Percentiles rank a stretch among this genome's conserved stretches.
These are phyloP conservation scores for Prietella phreatophila DNA, from an alignment of 2,113 vertebrate genomes.

Conservation along the genomic window DNA sequence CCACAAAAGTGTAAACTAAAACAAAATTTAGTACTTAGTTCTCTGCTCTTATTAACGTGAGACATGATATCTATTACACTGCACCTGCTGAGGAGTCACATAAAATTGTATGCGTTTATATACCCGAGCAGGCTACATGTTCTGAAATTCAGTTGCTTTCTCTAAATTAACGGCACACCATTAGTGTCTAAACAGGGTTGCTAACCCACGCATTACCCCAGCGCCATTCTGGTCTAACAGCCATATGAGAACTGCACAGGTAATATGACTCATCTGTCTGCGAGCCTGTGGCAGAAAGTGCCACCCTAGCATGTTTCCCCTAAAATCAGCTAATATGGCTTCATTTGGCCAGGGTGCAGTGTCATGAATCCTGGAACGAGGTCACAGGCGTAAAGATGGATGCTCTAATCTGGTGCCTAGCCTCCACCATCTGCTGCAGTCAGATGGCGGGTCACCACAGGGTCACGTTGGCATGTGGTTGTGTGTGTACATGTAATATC, in stretches of 20 bases:
- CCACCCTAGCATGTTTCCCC: constrained; percentile 25
- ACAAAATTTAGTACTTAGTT: neutral
- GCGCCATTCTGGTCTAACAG: constrained; percentile 25
- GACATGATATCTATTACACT: neutral
- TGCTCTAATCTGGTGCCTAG: constrained; percentile 49
- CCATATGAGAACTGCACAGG: neutral
- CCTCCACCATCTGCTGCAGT: constrained; percentile 52
- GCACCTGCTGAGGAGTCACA: neutral
- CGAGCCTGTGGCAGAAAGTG: constrained; percentile 10
- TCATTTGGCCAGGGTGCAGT: constrained; percentile 37
- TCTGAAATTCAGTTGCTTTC: constrained; percentile 29
- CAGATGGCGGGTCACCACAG: constrained; percentile 49
- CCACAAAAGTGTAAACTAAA: neutral
- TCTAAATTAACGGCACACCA: constrained; percentile 26
- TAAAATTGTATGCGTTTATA: neutral
- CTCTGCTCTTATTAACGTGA: neutral
- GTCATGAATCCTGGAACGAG: constrained; percentile 44
- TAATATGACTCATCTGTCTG: constrained; percentile 42
- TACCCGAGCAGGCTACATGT: neutral
- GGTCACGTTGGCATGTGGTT: constrained; percentile 14
- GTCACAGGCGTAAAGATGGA: constrained; percentile 49
- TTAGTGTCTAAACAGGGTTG: constrained; percentile 41
- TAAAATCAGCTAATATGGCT: constrained; percentile 42
- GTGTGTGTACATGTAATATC: neutral
- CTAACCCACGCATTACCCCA: constrained; percentile 34